Percentiles rank a stretch among this genome's conserved stretches.
phyloP scores from a whole-genome alignment of 2,113 vertebrate genomes.

The Solea senegalensis region DNA sequence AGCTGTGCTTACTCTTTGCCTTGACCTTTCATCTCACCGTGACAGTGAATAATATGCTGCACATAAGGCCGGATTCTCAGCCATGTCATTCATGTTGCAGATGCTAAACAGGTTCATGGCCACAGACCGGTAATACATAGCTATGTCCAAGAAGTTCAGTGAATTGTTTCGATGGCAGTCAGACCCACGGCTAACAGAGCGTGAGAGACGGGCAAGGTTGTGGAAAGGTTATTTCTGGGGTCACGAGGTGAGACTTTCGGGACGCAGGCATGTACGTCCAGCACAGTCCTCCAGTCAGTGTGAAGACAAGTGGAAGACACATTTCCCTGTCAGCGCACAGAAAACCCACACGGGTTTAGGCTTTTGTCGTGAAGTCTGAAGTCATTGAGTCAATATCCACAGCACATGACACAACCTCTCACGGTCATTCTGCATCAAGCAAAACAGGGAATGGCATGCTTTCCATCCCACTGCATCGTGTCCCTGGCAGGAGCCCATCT shows the following conservation, averaged over 20 bases:
- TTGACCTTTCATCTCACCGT: constrained; percentile 59
- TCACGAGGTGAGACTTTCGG: constrained; percentile 71
- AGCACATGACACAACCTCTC: constrained; percentile 96
- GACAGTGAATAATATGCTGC: constrained; percentile 55
- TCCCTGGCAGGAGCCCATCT: constrained; percentile 82
- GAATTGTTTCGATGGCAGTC: constrained; percentile 57
- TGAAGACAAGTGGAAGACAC: constrained; percentile 93
- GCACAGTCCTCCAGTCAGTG: constrained; percentile 90
- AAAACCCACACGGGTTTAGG: constrained; percentile 84
- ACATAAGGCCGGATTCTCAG: constrained; percentile 38
- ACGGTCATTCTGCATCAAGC: constrained; percentile 87
- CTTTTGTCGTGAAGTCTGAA: constrained; percentile 88
- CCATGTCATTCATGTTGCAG: constrained; percentile 59
- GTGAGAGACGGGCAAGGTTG: constrained; percentile 63
- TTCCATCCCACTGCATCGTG: constrained; percentile 86
- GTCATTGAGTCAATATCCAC: constrained; percentile 93
- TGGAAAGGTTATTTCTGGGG: constrained; percentile 62
- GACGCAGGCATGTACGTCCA: constrained; percentile 82
- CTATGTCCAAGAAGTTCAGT: constrained; percentile 42
- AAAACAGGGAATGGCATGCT: constrained; percentile 85
- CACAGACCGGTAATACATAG: constrained; percentile 60
- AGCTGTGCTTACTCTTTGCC: constrained; percentile 59
- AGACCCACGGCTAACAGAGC: constrained; percentile 45
- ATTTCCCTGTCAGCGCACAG: constrained; percentile 88
- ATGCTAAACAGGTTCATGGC: constrained; percentile 41